These are phyloP conservation scores for Nycticorax nycticorax DNA, from an alignment of 2,113 vertebrate species.

Conservation along the genomic window DNA sequence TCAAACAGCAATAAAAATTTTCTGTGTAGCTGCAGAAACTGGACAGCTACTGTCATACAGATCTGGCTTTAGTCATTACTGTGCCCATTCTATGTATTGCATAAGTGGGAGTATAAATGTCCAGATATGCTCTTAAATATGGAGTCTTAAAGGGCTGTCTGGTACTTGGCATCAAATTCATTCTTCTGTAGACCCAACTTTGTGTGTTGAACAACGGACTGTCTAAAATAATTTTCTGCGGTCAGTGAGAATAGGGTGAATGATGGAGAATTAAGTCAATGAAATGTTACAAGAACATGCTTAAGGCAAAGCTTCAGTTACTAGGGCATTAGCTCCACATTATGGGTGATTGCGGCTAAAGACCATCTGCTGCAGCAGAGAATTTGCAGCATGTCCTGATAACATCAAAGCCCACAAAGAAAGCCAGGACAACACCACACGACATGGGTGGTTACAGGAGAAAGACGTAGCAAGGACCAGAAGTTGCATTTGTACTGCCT, in stretches of 20 bases:
- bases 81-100: not conserved
- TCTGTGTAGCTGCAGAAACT: not conserved
- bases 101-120: not conserved
- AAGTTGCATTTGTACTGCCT: not conserved
- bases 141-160: not conserved
- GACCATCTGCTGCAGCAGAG: conserved; percentile 29
- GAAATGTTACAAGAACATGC: conserved; percentile 14
- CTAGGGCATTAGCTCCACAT: conserved; percentile 14
- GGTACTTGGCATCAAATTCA: not conserved
- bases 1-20: not conserved
- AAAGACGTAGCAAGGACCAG: not conserved
- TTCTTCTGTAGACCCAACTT: not conserved
- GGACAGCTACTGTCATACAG: not conserved
- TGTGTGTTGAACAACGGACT: not conserved
- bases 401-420: not conserved
- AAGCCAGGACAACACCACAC: not conserved
- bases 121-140: not conserved
- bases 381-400: not conserved
- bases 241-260: not conserved
- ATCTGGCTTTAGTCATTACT: not conserved
- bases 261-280: conserved; percentile 12
- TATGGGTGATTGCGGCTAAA: not conserved
- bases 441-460: not conserved
- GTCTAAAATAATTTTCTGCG: not conserved
- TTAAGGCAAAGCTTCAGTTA: conserved; percentile 46